Evolutionary conservation across 2,797 vertebrate genomes (phyloP), one percentile per base, ranked within the genome.

Genomic region (Heliangelus exortis): DNA sequence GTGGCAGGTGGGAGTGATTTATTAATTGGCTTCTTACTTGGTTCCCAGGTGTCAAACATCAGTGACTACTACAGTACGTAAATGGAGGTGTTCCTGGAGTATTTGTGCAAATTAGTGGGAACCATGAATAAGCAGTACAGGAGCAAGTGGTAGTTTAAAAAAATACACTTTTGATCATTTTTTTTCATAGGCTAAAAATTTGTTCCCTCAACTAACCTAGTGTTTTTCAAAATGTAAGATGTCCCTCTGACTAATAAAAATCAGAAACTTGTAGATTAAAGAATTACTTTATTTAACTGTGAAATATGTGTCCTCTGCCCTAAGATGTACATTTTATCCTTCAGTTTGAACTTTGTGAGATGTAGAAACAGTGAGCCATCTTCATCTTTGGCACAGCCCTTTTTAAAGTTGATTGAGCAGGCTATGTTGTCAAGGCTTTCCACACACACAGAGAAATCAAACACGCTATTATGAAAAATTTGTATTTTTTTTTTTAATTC

Each of bases 1-100:
- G 36, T 90, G 83, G 61, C 83, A 92, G 74, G 57, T 89, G 58
- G 50, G 77, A 84, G 59, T 68, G 91, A 94, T 94, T 91, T 94
- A 89, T 86, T 92, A 92, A 93, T 87, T 91, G 41, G 71, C 47
- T n/a, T 93, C 67, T 88, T 84, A 76, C 91, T 88, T 76, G 69
- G 39, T 85, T 90, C 59, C 80, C 66, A 74, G 45, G 13, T 92
- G 39, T 93, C 83, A 91, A 84, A 71, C 23, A 48, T 67, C 26
- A 51, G 69, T 43, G 55, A 61, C 57, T 76, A 18, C 53, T 79
- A 16, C 36, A 26, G 59, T 65, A 53, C 59, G 72, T 41, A 84
- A 93, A 69, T 23, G 36, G 67, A 82, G 63, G 67, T 88, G 63
- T 78, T 90, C 10, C 6, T 66, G 63, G 15, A 57, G 21, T 59